These are phyloP conservation scores for Drosophila pandora DNA, from an alignment of 1,140 invertebrate genomes.

Conservation along the genomic window DNA sequence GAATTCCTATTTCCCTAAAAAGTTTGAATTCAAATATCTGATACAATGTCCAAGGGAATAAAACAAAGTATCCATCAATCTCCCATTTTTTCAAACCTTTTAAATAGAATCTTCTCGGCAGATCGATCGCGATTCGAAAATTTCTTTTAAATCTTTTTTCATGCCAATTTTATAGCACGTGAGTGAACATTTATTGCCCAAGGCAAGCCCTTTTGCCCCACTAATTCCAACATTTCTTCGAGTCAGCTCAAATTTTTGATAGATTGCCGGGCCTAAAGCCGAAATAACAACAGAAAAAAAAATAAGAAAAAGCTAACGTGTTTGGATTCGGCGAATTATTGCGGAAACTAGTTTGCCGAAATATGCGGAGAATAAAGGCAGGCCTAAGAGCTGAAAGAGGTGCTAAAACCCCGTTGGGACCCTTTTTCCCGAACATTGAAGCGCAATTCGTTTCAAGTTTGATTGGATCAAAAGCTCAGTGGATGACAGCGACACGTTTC, in stretches of 20 bases:
- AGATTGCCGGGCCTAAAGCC: constrained; percentile 50
- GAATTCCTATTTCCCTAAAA: too few relatives aligned
- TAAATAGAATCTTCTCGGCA: constrained; percentile 26
- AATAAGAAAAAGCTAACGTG: constrained; percentile 8
- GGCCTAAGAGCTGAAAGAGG: constrained; percentile 48
- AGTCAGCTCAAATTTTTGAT: constrained; percentile 66
- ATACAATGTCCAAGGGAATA: neutral
- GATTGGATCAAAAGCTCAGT: constrained; percentile 71
- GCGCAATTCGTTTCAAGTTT: constrained; percentile 77
- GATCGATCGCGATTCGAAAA: constrained; percentile 6
- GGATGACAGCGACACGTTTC: constrained; percentile 59
- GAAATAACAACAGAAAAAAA: neutral
- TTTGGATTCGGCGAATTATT: constrained; percentile 58
- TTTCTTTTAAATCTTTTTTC: neutral
- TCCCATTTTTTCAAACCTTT: constrained; percentile 10
- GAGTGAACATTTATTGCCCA: constrained; percentile 45
- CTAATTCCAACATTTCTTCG: constrained; percentile 48
- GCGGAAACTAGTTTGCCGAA: constrained; percentile 65
- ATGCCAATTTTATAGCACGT: constrained; percentile 48
- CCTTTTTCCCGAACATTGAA: constrained; percentile 59
- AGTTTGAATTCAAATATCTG: neutral
- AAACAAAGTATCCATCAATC: constrained; percentile 25
- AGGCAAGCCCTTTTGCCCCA: constrained; percentile 30
- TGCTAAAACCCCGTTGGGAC: constrained; percentile 54
- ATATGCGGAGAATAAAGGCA: constrained; percentile 29